Evolutionary conservation across 2,113 vertebrate species (phyloP).

Genomic region (Vulpes vulpes): DNA sequence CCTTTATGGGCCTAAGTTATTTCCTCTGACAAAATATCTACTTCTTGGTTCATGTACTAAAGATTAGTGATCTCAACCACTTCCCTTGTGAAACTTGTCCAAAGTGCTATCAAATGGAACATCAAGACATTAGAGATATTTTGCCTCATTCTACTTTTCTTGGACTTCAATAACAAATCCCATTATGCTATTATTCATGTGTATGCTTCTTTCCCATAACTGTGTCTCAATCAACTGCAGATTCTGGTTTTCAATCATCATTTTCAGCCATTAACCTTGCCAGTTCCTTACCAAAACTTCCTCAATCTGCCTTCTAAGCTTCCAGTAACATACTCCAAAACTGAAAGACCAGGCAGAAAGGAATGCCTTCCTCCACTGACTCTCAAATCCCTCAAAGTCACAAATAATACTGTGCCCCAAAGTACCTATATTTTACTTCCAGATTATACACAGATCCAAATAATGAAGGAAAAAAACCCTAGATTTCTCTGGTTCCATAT

Average conservation of each 20-base stretch:
- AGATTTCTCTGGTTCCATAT: background rate
- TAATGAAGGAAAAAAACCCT: background rate
- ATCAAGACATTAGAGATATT: background rate
- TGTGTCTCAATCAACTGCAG: background rate
- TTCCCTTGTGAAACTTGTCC: background rate
- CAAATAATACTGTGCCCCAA: background rate
- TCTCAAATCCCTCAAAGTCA: background rate
- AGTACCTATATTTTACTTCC: too few species aligned
- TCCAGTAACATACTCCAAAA: background rate
- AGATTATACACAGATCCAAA: background rate
- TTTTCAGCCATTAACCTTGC: background rate
- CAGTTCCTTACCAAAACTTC: background rate
- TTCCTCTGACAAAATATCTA: conserved; percentile 52
- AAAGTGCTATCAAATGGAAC: background rate
- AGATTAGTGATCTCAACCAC: background rate
- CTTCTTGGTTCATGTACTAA: conserved; percentile 45
- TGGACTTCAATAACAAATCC: background rate
- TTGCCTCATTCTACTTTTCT: background rate
- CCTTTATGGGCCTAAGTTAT: conserved; percentile 22
- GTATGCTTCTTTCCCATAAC: background rate
- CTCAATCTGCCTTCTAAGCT: background rate
- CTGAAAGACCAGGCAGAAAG: background rate
- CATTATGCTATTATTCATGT: background rate
- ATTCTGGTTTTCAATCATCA: background rate
- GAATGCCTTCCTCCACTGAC: background rate